A percentile compares a stretch with the other conserved stretches of the same genome.
These are phyloP conservation scores for Platygyra sinensis DNA, from an alignment of 64 coral and sea anemone species.

Conservation along the genomic window DNA sequence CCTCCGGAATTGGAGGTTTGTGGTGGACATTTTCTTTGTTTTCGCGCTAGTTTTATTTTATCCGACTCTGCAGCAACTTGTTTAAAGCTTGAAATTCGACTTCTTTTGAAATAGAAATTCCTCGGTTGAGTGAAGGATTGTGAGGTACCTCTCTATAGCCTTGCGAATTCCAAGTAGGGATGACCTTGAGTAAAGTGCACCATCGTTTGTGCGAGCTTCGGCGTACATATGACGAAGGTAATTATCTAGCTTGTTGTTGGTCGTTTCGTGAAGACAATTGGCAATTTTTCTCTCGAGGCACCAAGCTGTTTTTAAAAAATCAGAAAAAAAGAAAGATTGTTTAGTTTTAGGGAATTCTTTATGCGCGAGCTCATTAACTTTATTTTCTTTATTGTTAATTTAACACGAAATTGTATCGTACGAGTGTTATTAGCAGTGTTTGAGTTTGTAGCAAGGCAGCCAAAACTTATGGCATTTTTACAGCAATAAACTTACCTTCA, in stretches of 20 bases:
- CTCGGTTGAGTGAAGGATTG: too few species aligned
- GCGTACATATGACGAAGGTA: conserved; percentile 6
- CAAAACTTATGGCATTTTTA: background rate
- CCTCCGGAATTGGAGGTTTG: too few species aligned
- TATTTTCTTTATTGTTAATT: background rate
- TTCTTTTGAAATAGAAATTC: too few species aligned
- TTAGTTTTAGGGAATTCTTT: background rate
- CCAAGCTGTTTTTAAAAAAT: conserved; percentile 23
- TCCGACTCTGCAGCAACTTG: too few species aligned
- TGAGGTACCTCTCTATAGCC: too few species aligned
- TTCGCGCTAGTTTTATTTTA: too few species aligned
- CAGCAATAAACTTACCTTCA: conserved; percentile 21
- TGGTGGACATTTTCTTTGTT: too few species aligned
- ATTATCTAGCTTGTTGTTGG: conserved; percentile 14
- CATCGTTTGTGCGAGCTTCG: too few species aligned
- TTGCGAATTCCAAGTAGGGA: too few species aligned
- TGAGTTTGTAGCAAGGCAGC: background rate
- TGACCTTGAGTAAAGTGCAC: too few species aligned
- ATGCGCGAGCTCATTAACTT: background rate
- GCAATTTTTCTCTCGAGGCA: conserved; percentile 20
- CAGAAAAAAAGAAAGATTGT: conserved; percentile 4
- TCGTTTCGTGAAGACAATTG: conserved; percentile 27
- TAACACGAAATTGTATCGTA: background rate
- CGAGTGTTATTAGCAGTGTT: background rate
- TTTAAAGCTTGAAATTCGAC: too few species aligned